Conservation (phyloP, 2,888 invertebrate genomes). For the Tinea trinotella region DNA sequence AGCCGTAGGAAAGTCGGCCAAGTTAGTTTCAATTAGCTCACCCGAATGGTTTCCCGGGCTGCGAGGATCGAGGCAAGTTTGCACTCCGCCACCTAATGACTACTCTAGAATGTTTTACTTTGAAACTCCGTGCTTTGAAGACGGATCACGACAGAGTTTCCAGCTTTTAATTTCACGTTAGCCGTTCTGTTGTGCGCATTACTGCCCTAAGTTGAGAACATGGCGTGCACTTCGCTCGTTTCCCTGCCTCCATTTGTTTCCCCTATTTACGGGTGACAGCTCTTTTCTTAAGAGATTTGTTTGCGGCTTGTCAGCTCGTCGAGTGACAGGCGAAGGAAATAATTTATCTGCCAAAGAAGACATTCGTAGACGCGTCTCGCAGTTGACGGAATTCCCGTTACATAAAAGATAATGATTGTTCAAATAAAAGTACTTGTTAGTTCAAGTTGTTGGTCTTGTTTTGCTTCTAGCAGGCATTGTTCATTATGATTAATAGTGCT, state of each 20-base stretch:
- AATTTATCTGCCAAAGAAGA: conserved; percentile 19
- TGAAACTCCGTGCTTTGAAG: conserved; percentile 18
- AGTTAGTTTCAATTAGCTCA: conserved; percentile 15
- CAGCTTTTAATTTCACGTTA: conserved; percentile 13
- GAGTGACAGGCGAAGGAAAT: conserved; percentile 19
- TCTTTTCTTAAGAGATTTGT: conserved; percentile 20
- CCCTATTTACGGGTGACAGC: conserved; percentile 16
- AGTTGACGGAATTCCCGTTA: background rate
- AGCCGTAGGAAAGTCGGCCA: conserved; percentile 4
- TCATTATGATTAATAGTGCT: background rate
- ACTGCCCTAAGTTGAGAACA: background rate
- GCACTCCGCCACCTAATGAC: conserved; percentile 10
- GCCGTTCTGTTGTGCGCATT: background rate
- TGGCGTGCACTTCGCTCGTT: conserved; percentile 5
- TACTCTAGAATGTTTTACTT: conserved; percentile 17
- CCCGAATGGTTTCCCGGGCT: conserved; percentile 6
- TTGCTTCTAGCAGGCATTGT: background rate
- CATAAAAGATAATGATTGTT: background rate
- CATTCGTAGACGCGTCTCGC: conserved; percentile 5
- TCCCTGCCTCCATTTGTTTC: conserved; percentile 6
- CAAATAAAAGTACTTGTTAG: conserved; percentile 5
- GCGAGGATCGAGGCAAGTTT: conserved; percentile 5
- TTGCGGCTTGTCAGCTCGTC: conserved; percentile 19
- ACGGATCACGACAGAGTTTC: conserved; percentile 16
- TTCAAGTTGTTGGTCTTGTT: background rate